A percentile compares a stretch with the other conserved stretches of the same genome.
phyloP scores from a whole-genome alignment of 2,888 invertebrate genomes.

The Eucera pruinosa region DNA sequence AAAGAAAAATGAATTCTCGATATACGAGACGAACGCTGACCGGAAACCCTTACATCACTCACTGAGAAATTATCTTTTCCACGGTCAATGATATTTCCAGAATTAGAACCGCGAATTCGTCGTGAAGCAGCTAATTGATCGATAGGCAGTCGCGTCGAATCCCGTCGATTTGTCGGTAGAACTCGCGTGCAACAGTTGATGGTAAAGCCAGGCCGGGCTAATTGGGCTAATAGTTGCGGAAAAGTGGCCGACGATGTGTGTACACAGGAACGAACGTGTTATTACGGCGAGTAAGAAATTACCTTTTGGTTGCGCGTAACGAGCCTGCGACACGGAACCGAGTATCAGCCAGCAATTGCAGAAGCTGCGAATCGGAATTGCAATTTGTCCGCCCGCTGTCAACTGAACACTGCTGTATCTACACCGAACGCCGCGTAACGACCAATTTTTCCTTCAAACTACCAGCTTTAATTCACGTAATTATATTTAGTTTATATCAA shows the following conservation, averaged over 20 bases:
- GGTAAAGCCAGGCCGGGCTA: slow-evolving; percentile 32
- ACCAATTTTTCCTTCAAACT: no score
- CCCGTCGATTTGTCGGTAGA: slow-evolving; percentile 20
- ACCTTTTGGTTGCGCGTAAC: slow-evolving; percentile 51
- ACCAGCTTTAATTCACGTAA: no score
- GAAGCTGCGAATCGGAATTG: slow-evolving; percentile 47
- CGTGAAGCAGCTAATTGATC: slow-evolving; percentile 29
- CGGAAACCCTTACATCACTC: no score
- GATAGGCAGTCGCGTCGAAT: slow-evolving; percentile 30
- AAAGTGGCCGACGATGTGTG: slow-evolving; percentile 51
- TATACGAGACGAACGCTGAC: no score
- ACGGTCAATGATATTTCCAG: not conserved
- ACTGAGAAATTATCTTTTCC: not conserved
- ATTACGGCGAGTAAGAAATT: slow-evolving; percentile 57
- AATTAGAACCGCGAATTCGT: not conserved
- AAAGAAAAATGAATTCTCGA: no score
- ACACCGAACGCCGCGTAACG: not conserved
- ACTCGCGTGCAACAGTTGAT: slow-evolving; percentile 59
- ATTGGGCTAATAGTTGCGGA: slow-evolving; percentile 57
- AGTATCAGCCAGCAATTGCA: slow-evolving; percentile 47
- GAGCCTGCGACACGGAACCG: slow-evolving; percentile 45
- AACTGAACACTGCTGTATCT: not conserved
- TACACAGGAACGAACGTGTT: slow-evolving; percentile 40
- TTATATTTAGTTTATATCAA: no score
- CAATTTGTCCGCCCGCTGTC: slow-evolving; percentile 36